Conservation (phyloP, 2,113 vertebrate species). For the Amblyornis subalaris region DNA sequence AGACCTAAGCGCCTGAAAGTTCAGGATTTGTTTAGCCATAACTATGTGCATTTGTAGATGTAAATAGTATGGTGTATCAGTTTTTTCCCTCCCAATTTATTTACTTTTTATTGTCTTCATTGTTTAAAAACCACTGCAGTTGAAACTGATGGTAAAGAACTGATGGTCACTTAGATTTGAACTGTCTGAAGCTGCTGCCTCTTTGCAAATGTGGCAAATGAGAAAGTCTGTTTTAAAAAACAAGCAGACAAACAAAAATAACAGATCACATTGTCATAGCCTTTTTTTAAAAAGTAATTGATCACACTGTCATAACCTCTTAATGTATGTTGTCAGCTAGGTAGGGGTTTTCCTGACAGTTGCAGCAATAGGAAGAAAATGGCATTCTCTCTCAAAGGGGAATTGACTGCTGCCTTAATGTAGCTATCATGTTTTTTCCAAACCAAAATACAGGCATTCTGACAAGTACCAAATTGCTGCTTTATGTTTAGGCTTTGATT, state of each 20-base stretch:
- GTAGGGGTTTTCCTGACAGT: neutral
- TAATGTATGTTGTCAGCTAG: neutral
- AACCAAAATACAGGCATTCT: neutral
- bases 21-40: neutral
- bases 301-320: neutral
- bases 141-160: neutral
- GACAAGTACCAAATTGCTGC: neutral
- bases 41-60: neutral
- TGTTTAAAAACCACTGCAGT: neutral
- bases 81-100: neutral
- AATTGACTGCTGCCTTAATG: neutral
- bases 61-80: neutral
- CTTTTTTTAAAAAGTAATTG: neutral
- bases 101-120: neutral
- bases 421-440: neutral
- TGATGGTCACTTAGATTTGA: neutral
- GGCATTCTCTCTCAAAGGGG: neutral
- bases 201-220: neutral
- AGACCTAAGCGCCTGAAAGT: neutral
- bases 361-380: neutral
- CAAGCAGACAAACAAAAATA: neutral
- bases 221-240: neutral
- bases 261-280: neutral
- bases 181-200: neutral
- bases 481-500: slow-evolving; percentile 9